Percentiles rank a stretch among this genome's conserved stretches.
These are phyloP conservation scores for Xenopus tropicalis DNA, from an alignment of 2,113 vertebrate genomes.

Conservation along the genomic window DNA sequence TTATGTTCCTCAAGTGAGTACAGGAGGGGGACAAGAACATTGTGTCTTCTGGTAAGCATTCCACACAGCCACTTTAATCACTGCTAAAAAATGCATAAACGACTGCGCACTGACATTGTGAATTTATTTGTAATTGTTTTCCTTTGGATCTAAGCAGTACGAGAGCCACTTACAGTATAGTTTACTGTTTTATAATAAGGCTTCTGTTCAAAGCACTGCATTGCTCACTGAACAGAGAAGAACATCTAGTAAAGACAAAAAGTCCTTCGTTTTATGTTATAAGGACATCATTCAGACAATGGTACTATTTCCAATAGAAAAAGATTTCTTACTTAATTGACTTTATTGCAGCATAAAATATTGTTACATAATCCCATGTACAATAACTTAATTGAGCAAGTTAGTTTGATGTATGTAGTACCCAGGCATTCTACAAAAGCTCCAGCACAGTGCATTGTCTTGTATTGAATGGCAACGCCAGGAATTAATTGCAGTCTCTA, in stretches of 20 bases:
- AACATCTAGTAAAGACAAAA: conserved; percentile 6
- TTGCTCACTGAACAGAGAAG: background rate
- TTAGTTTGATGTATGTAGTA: too few relatives aligned
- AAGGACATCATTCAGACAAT: background rate
- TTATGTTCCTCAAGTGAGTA: too few relatives aligned
- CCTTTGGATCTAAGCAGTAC: background rate
- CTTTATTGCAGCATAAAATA: background rate
- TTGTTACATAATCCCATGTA: background rate
- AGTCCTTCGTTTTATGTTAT: background rate
- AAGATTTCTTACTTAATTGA: background rate
- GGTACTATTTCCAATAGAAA: background rate
- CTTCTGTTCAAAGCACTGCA: background rate
- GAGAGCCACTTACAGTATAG: background rate
- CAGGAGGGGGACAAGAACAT: too few relatives aligned
- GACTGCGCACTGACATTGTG: too few relatives aligned
- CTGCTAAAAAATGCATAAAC: too few relatives aligned
- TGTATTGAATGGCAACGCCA: too few relatives aligned
- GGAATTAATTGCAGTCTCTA: too few relatives aligned
- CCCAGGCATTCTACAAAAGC: too few relatives aligned
- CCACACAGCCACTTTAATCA: too few relatives aligned
- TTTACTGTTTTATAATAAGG: background rate
- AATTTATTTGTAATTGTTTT: too few relatives aligned
- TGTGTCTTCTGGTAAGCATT: too few relatives aligned
- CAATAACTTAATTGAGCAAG: background rate
- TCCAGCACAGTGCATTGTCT: too few relatives aligned